Percentiles rank a stretch among this genome's conserved stretches.
phyloP scores from a whole-genome alignment of 1,140 invertebrate species.

The Andrena cerasifolii region DNA sequence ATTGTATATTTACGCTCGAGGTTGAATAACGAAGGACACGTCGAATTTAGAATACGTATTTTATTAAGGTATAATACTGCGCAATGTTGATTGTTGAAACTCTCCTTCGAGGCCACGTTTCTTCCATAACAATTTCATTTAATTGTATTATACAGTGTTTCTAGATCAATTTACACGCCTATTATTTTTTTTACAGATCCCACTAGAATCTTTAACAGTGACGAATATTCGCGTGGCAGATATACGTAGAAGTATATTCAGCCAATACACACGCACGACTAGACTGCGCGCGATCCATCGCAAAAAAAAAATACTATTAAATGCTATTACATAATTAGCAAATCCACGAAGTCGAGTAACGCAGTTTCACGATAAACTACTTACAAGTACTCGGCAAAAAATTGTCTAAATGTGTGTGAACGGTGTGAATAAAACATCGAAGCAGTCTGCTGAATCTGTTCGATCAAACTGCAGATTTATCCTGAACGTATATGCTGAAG shows the following conservation, averaged over 20 bases:
- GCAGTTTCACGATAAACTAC: slow-evolving; percentile 55
- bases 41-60: slow-evolving; percentile 49
- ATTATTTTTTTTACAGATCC: slow-evolving; percentile 62
- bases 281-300: not conserved
- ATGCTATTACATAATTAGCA: slow-evolving; percentile 48
- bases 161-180: slow-evolving; percentile 72
- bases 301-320: slow-evolving; percentile 43
- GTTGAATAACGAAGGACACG: slow-evolving; percentile 17
- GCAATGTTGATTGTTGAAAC: slow-evolving; percentile 69
- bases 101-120: slow-evolving; percentile 61
- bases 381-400: slow-evolving; percentile 45
- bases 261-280: slow-evolving; percentile 20
- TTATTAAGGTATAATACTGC: slow-evolving; percentile 79
- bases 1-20: too few species aligned
- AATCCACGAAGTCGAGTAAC: slow-evolving; percentile 38
- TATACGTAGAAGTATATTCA: slow-evolving; percentile 31
- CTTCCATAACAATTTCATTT: slow-evolving; percentile 65
- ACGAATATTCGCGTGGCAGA: slow-evolving; percentile 20
- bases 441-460: slow-evolving; percentile 4
- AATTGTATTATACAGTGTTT: slow-evolving; percentile 74
- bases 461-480: not conserved
- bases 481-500: not conserved
- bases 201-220: slow-evolving; percentile 44
- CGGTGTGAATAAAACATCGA: slow-evolving; percentile 9
- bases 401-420: slow-evolving; percentile 36